phyloP scores from a whole-genome alignment of 2,797 vertebrate species.

The Labeo calbasu region DNA sequence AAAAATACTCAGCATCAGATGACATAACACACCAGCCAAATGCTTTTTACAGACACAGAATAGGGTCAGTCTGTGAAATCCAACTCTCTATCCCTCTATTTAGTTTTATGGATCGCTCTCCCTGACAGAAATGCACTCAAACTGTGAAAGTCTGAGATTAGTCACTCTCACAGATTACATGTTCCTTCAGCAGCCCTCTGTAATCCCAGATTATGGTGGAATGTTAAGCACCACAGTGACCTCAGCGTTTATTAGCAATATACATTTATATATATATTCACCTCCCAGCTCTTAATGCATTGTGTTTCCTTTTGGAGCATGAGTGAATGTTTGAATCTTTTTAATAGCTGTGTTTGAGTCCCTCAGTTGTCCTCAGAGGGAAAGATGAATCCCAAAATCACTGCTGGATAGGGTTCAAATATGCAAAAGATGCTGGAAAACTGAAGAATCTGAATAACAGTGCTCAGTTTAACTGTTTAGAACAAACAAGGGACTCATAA shows the following conservation, averaged over 20 bases:
- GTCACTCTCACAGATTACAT: constrained; percentile 57
- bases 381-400: too few relatives aligned
- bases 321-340: too few relatives aligned
- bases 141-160: constrained; percentile 63
- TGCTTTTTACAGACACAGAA: background rate
- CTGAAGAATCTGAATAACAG: too few relatives aligned
- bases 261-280: too few relatives aligned
- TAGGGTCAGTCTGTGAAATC: background rate
- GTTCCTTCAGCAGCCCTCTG: constrained; percentile 45
- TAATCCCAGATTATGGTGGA: constrained; percentile 75
- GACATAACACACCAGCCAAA: background rate
- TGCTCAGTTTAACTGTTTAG: too few relatives aligned
- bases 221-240: constrained; percentile 27
- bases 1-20: constrained; percentile 1
- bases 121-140: constrained; percentile 44
- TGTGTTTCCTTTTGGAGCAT: too few relatives aligned
- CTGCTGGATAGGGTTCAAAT: too few relatives aligned
- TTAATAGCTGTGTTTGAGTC: too few relatives aligned
- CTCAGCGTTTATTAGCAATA: background rate
- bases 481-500: too few relatives aligned
- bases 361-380: too few relatives aligned
- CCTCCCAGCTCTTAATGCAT: too few relatives aligned
- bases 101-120: background rate
- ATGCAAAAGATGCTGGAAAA: too few relatives aligned
- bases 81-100: background rate